Conservation (phyloP, 2,888 invertebrate genomes). For the Clitarchus hookeri region DNA sequence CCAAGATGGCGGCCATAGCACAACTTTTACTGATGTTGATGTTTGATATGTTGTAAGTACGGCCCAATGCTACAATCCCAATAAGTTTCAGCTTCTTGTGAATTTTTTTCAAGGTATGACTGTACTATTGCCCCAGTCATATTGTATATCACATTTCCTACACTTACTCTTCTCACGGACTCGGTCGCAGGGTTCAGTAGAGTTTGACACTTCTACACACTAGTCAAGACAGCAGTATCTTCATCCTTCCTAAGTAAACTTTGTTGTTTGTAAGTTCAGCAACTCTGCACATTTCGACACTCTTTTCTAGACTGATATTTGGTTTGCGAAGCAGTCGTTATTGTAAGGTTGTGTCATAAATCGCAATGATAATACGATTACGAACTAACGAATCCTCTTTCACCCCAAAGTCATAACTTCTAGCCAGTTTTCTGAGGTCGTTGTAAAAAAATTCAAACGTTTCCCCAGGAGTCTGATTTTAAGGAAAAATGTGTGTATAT, state of each 20-base stretch:
- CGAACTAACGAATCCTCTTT: not conserved
- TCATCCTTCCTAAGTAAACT: not conserved
- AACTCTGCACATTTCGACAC: not conserved
- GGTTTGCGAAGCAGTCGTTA: not conserved
- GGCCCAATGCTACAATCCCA: no score
- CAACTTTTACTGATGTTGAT: no score
- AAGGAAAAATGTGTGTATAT: not conserved
- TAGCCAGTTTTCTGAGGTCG: not conserved
- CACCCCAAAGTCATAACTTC: not conserved
- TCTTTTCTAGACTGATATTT: not conserved
- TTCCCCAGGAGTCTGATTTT: not conserved
- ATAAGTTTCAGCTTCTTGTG: no score
- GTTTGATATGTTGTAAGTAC: no score
- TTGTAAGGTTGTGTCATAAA: not conserved
- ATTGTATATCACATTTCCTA: not conserved
- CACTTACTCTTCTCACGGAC: not conserved
- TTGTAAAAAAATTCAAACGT: not conserved
- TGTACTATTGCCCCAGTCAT: not conserved
- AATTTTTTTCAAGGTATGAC: no score
- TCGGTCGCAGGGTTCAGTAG: not conserved
- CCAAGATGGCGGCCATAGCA: no score
- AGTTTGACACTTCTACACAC: not conserved
- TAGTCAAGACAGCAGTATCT: not conserved
- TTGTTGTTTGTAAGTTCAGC: not conserved
- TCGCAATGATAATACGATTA: no score